Base-by-base conservation (phyloP, 53 echinoderm and acorn worm species). In the Holothuria scabra region DNA sequence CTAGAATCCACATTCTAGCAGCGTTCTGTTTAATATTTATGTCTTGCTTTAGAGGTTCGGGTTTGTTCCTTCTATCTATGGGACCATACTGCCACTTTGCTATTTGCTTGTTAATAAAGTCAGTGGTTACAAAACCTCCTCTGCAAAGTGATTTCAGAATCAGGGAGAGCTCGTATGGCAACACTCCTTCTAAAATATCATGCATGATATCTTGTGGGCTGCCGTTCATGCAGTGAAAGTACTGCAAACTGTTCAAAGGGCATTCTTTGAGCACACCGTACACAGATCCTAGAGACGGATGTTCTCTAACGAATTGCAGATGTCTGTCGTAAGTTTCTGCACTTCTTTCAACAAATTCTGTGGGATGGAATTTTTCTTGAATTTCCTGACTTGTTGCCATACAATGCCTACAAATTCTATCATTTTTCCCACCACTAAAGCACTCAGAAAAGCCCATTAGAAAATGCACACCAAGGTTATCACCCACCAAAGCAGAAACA, bases 141-240 rank as follows among this genome's bases (percentile, higher is more conserved):
- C 12, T 20, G 12, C 20, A 14, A 20, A 57, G 20, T 57, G 12
- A 14, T 20, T 57, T 57, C 20, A 57, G 58, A 32, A 28, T 1
- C n/a, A n/a, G n/a, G n/a, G n/a, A n/a, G n/a, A n/a, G n/a, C n/a
- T n/a, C n/a, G n/a, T n/a, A n/a, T n/a, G 21, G 30, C 3, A 13
- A 33, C 33, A 28, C 33, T 32, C 30, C 32, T 13, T 12, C 70
- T 37, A 28, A n/a, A n/a, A n/a, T n/a, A n/a, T n/a, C n/a, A n/a
- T n/a, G n/a, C n/a, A n/a, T n/a, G n/a, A n/a, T n/a, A n/a, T n/a
- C n/a, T n/a, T n/a, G n/a, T n/a, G n/a, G n/a, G n/a, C n/a, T n/a
- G n/a, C n/a, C n/a, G n/a, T 69, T 12, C 70, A 69, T 69, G 70
- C 70, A 69, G 70, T 69, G 70, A 3, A 69, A 69, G 35, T 69